Base-by-base conservation (phyloP, 2,113 vertebrate species). In the Barnardius zonarius region DNA sequence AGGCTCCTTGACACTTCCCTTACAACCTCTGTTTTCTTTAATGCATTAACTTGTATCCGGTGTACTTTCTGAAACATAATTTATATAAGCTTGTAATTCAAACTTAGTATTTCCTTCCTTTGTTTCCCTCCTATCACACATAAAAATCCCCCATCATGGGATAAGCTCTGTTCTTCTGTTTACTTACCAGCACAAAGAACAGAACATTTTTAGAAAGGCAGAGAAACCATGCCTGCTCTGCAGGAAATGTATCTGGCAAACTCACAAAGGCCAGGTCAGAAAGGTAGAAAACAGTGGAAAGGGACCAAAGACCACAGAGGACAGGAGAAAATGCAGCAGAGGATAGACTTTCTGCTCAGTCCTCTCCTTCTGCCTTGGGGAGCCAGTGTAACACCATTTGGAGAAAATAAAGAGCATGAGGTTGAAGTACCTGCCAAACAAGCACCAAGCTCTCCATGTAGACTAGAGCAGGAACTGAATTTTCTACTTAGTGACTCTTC, bases 11-110 rank as follows among this genome's bases (percentile, higher is more conserved):
- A 77, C 76, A 77, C 57, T 96, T 90, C 64, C 86, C 51, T 63
- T 81, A 88, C 19, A 66, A 83, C 25, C 19, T 82, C 31, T 54
- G 49, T 51, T 88, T 63, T 89, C 49, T 83, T 86, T 83, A 89
- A 94, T 37, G 33, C n/a, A 79, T 79, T 73, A 87, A 85, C 67
- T 92, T 91, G 80, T 82, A 84, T 91, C 92, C 67, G 13, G 62
- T 93, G 90, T 94, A 96, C 86, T 94, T 91, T 95, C 83, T 79
- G 86, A 93, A 92, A 79, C 37, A 84, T 84, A 84, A 93, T 94
- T 96, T 90, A 92, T 73, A 92, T 69, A 82, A 72, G 57, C 52
- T 78, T 73, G 55, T 78, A 94, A 94, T 75, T 96, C 61, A 88
- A 83, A 78, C 46, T 74, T 70, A 92, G 82, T 64, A 46, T 79